Conservation (phyloP, 2,888 invertebrate genomes). For the Callinectes sapidus region DNA sequence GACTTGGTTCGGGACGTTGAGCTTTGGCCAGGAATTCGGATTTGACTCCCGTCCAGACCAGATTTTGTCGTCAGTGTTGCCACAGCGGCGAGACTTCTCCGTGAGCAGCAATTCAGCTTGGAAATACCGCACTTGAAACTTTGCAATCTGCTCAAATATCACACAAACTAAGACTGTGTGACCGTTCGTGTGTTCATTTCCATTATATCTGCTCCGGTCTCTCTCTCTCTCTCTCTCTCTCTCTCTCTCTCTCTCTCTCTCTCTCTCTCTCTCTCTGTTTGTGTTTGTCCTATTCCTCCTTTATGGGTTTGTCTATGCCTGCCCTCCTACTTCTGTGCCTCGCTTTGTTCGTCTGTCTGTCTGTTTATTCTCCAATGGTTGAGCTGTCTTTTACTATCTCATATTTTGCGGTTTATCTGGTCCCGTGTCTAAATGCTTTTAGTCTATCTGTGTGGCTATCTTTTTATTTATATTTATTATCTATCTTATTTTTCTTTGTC, state of each 20-base stretch:
- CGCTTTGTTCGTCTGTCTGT: too few relatives aligned
- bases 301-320: background rate
- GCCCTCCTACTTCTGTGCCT: too few relatives aligned
- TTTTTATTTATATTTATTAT: too few relatives aligned
- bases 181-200: background rate
- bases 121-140: constrained; percentile 12
- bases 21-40: background rate
- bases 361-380: too few relatives aligned
- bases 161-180: background rate
- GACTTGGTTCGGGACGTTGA: background rate
- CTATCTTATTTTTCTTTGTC: too few relatives aligned
- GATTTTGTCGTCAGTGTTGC: background rate
- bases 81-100: background rate
- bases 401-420: too few relatives aligned
- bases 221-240: background rate
- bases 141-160: background rate
- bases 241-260: background rate
- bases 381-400: too few relatives aligned
- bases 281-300: too few relatives aligned
- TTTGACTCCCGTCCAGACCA: background rate
- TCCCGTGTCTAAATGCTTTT: too few relatives aligned
- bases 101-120: background rate
- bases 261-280: background rate
- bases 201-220: background rate
- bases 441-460: too few relatives aligned